These are phyloP conservation scores for Heliconius hermathena DNA, from an alignment of 1,140 invertebrate species.

Conservation along the genomic window DNA sequence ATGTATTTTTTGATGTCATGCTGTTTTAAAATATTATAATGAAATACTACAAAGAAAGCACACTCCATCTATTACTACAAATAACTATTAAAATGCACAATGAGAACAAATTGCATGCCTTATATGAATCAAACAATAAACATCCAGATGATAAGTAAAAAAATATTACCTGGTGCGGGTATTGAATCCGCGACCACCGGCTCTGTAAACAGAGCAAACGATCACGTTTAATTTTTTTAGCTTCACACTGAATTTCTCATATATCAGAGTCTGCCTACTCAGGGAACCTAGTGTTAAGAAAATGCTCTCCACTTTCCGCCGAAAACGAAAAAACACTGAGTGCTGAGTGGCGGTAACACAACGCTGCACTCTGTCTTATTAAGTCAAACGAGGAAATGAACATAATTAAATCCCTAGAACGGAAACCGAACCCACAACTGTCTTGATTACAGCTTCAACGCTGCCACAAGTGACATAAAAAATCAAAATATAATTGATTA, in stretches of 20 bases:
- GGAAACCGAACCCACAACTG: no score
- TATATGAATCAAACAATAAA: constrained; percentile 7
- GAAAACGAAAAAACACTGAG: no score
- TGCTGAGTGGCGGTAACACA: no score
- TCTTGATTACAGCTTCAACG: no score
- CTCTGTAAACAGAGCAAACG: constrained; percentile 13
- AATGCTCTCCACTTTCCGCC: no score
- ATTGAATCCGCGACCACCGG: constrained; percentile 11
- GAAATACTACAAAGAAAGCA: neutral
- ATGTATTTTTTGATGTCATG: neutral
- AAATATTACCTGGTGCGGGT: constrained; percentile 9
- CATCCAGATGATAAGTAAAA: neutral
- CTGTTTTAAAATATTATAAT: neutral
- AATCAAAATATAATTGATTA: neutral
- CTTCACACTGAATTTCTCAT: no score
- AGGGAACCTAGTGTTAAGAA: no score
- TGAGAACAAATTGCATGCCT: neutral
- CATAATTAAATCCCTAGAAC: no score
- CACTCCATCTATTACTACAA: neutral
- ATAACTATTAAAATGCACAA: neutral
- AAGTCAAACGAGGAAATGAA: no score
- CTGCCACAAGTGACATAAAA: neutral
- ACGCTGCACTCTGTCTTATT: no score
- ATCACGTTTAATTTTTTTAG: neutral
- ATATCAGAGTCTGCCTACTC: no score